Conservation (phyloP, 1,140 invertebrate species). For the Anoplophora glabripennis region DNA sequence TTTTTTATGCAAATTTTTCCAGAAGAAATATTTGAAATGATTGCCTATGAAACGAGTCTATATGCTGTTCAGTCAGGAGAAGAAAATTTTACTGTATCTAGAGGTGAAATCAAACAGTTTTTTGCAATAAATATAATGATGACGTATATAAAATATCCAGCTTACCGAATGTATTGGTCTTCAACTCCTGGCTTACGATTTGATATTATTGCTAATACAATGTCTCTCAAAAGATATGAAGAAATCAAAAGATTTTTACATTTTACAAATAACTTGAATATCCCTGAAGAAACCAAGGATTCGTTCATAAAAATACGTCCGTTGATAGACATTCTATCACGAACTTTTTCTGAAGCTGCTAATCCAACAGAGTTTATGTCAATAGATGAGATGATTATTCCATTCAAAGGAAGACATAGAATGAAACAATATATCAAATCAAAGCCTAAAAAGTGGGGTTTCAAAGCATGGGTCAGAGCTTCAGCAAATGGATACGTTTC, state of each 20-base stretch:
- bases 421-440: constrained; percentile 42
- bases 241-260: background rate
- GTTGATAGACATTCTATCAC: constrained; percentile 31
- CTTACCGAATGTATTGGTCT: background rate
- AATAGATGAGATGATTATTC: constrained; percentile 38
- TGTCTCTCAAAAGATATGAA: background rate
- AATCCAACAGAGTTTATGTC: constrained; percentile 29
- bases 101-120: background rate
- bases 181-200: background rate
- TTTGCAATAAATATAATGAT: background rate
- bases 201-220: constrained; percentile 8
- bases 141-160: background rate
- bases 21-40: background rate
- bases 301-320: constrained; percentile 37
- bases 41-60: background rate
- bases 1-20: background rate
- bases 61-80: background rate
- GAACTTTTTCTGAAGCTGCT: constrained; percentile 30
- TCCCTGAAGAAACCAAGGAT: constrained; percentile 28
- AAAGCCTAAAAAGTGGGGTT: constrained; percentile 46
- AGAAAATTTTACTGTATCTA: background rate
- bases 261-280: constrained; percentile 14
- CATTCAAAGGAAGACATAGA: constrained; percentile 39
- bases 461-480: constrained; percentile 39
- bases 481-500: constrained; percentile 34